phyloP scores from a whole-genome alignment of 1,140 invertebrate genomes.

The Brachionus rotundiformis region DNA sequence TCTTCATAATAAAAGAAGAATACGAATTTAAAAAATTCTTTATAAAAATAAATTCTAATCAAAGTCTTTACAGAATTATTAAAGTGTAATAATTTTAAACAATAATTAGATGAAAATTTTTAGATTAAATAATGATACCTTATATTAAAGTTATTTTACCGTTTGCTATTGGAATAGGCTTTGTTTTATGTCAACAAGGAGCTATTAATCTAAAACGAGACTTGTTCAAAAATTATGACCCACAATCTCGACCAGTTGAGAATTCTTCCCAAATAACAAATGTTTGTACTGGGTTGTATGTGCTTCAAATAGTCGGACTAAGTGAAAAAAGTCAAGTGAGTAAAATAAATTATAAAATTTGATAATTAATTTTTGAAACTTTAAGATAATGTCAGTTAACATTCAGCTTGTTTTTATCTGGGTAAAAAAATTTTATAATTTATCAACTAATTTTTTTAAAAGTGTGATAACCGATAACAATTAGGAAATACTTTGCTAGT shows the following conservation, averaged over 20 bases:
- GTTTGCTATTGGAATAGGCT: not conserved
- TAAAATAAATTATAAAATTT: not conserved
- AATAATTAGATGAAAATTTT: not conserved
- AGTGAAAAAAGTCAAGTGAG: slow-evolving; percentile 48
- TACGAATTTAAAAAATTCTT: too few species aligned
- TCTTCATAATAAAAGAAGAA: too few species aligned
- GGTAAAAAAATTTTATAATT: not conserved
- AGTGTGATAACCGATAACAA: too few species aligned
- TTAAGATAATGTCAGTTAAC: slow-evolving; percentile 27
- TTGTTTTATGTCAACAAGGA: slow-evolving; percentile 10
- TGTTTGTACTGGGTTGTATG: slow-evolving; percentile 29
- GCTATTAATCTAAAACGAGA: slow-evolving; percentile 42
- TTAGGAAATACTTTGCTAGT: too few species aligned
- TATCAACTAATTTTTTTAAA: too few species aligned
- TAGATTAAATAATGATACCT: slow-evolving; percentile 4
- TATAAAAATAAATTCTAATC: too few species aligned
- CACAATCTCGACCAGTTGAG: slow-evolving; percentile 43
- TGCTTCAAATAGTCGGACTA: slow-evolving; percentile 39
- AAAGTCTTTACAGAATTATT: too few species aligned
- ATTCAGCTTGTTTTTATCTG: slow-evolving; percentile 29
- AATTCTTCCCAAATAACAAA: slow-evolving; percentile 26
- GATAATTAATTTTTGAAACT: not conserved
- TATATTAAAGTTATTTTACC: not conserved
- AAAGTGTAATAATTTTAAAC: too few species aligned
- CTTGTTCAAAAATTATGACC: slow-evolving; percentile 42